Percentiles rank a stretch among this genome's conserved stretches.
Conservation (phyloP, 2,888 invertebrate genomes). For the Heliconius charithonia region DNA sequence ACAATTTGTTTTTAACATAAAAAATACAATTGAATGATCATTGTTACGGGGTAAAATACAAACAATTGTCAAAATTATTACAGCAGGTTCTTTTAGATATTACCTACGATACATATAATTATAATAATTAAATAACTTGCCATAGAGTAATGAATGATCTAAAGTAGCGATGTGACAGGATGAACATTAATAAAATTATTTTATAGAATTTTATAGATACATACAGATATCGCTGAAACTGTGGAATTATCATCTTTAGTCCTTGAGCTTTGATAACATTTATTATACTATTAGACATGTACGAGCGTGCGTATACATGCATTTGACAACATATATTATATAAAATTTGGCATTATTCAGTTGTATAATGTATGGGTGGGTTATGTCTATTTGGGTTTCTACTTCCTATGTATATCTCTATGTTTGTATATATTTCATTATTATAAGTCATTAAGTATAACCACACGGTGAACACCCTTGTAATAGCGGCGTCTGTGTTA, state of each 20-base stretch:
- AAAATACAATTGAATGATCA: constrained; percentile 15
- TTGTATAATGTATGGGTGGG: neutral
- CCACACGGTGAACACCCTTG: neutral
- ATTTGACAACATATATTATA: neutral
- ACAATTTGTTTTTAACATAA: neutral
- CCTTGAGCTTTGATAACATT: neutral
- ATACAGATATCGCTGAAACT: constrained; percentile 12
- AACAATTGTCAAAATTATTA: neutral
- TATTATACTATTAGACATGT: neutral
- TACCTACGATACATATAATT: neutral
- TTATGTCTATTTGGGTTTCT: neutral
- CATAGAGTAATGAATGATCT: constrained; percentile 6
- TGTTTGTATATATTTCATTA: too few species aligned
- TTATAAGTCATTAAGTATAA: neutral
- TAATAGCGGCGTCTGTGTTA: neutral
- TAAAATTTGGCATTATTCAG: neutral
- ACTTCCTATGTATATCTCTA: too few species aligned
- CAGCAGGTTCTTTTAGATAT: too few species aligned
- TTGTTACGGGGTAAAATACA: neutral
- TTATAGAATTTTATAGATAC: neutral
- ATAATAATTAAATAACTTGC: neutral
- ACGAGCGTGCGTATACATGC: constrained; percentile 1
- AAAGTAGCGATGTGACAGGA: constrained; percentile 1
- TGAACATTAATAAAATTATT: constrained; percentile 1
- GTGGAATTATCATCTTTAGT: neutral